A percentile compares a stretch with the other conserved stretches of the same genome.
These are phyloP conservation scores for Heliconius ethilla DNA, from an alignment of 2,888 invertebrate genomes.

Conservation along the genomic window DNA sequence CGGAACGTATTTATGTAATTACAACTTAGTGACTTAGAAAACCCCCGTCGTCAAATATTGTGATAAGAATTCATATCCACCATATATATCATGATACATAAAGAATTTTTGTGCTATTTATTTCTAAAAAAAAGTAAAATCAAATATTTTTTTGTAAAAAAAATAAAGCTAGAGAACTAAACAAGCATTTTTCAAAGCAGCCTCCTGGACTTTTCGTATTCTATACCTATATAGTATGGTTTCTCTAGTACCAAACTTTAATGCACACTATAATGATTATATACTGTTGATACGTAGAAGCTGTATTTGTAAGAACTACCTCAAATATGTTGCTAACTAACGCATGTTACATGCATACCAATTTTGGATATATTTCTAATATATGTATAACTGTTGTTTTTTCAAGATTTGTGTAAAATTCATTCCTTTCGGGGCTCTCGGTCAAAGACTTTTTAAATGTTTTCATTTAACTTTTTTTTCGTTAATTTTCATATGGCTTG, in stretches of 20 bases:
- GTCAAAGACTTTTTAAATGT: not conserved
- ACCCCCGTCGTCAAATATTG: not conserved
- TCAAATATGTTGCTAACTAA: slow-evolving; percentile 16
- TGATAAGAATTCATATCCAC: too few relatives aligned
- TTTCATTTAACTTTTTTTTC: not conserved
- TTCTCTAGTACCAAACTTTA: slow-evolving; percentile 6
- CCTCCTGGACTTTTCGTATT: slow-evolving; percentile 30
- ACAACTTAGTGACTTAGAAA: not conserved
- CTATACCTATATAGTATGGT: slow-evolving; percentile 23
- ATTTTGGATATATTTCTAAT: slow-evolving; percentile 10
- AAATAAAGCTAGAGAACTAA: slow-evolving; percentile 8
- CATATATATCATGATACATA: too few relatives aligned
- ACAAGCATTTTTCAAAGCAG: slow-evolving; percentile 37
- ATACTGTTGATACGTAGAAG: slow-evolving; percentile 25
- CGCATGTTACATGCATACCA: slow-evolving; percentile 1
- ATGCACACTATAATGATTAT: slow-evolving; percentile 25
- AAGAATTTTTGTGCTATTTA: too few relatives aligned
- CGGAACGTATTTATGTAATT: too few relatives aligned
- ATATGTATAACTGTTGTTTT: not conserved
- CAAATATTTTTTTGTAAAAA: not conserved
- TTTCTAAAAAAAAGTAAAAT: not conserved
- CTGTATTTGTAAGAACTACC: slow-evolving; percentile 25
- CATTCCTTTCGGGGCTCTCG: slow-evolving; percentile 7
- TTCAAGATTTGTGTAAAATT: not conserved
- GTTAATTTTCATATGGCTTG: not conserved